Conservation (phyloP, 2,113 vertebrate genomes). For the Oncorhynchus masou region DNA sequence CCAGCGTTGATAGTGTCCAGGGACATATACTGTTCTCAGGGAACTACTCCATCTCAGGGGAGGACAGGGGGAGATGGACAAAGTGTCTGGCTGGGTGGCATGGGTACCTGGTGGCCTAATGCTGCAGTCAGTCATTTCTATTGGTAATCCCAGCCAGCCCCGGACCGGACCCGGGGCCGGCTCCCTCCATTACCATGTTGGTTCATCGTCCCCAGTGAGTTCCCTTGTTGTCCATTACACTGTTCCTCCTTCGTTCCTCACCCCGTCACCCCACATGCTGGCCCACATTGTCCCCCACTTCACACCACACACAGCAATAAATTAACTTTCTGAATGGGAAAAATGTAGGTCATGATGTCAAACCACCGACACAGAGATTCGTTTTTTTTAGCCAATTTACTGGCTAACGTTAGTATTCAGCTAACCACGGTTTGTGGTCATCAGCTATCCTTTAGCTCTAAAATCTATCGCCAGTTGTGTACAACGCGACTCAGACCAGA, state of each 20-base stretch:
- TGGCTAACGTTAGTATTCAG: too few relatives aligned
- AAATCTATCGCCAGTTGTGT: too few relatives aligned
- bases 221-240: conserved; percentile 36
- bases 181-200: conserved; percentile 68
- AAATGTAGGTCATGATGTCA: conserved; percentile 89
- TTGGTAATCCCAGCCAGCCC: conserved; percentile 69
- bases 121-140: conserved; percentile 68
- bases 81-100: conserved; percentile 56
- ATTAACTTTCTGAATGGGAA: conserved; percentile 72
- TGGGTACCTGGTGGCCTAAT: conserved; percentile 84
- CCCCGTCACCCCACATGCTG: not conserved
- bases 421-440: too few relatives aligned
- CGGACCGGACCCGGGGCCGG: too few relatives aligned
- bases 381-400: conserved; percentile 59
- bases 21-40: conserved; percentile 37
- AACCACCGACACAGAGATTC: conserved; percentile 66
- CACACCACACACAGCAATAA: conserved; percentile 16
- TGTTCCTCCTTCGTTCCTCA: conserved; percentile 43
- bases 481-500: too few relatives aligned
- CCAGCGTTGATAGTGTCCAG: too few relatives aligned
- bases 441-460: too few relatives aligned
- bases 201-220: conserved; percentile 84
- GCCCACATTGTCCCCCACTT: not conserved
- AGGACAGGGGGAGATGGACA: conserved; percentile 80
- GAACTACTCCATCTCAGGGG: conserved; percentile 21